Evolutionary conservation across 2,888 invertebrate genomes (phyloP).

Genomic region (Cotesia congregata): DNA sequence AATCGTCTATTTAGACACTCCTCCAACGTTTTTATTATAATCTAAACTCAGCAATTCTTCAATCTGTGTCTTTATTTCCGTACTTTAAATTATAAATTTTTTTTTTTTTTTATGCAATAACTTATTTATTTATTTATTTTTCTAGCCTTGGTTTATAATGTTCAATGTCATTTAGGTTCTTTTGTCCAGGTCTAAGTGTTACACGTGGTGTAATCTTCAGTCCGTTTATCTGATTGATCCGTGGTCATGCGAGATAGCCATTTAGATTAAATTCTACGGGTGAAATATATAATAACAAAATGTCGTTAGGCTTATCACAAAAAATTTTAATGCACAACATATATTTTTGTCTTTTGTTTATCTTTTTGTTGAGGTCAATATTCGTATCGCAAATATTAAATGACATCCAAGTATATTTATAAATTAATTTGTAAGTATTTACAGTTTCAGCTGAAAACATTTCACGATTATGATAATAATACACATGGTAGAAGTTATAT

Average conservation of each 20-base stretch:
- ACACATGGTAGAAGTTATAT: too few relatives aligned
- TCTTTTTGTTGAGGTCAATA: not conserved
- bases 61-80: conserved; percentile 5
- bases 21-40: conserved; percentile 16
- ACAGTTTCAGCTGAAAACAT: not conserved
- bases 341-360: not conserved
- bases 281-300: not conserved
- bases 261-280: conserved; percentile 6
- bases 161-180: not conserved
- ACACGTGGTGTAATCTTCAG: conserved; percentile 5
- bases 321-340: not conserved
- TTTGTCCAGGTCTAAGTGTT: not conserved
- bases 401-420: not conserved
- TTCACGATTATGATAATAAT: not conserved
- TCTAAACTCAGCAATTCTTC: conserved; percentile 27
- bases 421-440: not conserved
- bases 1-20: conserved; percentile 56
- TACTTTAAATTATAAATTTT: not conserved
- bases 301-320: not conserved
- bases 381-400: not conserved
- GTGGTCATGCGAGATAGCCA: conserved; percentile 9
- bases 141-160: not conserved
- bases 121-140: not conserved
- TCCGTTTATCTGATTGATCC: not conserved
- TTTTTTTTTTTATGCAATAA: not conserved